Percentiles rank a stretch among this genome's conserved stretches.
Conservation (phyloP, 2,113 vertebrate genomes). For the Xenopus borealis region DNA sequence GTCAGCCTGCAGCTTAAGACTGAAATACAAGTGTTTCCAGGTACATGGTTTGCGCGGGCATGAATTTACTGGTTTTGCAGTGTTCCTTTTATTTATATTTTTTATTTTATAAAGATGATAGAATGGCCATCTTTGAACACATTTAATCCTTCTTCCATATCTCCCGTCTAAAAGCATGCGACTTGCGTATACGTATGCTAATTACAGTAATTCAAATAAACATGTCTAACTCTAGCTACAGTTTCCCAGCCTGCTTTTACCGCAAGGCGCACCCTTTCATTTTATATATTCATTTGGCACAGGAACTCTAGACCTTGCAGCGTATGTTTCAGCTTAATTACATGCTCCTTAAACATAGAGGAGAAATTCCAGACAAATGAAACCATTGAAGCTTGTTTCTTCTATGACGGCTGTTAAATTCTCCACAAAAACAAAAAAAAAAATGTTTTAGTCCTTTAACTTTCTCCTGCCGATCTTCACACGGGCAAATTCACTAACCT, state of each 20-base stretch:
- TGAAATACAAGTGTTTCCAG: conserved; percentile 10
- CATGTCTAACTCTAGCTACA: not conserved
- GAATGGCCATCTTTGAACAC: not conserved
- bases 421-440: too few species aligned
- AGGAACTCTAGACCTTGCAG: not conserved
- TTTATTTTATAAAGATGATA: too few species aligned
- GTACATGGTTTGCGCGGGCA: not conserved
- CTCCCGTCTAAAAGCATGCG: not conserved
- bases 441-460: too few species aligned
- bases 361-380: not conserved
- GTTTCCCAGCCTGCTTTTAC: not conserved
- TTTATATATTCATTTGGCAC: not conserved
- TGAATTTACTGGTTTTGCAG: too few species aligned
- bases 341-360: too few species aligned
- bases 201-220: conserved; percentile 31
- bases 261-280: not conserved
- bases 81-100: too few species aligned
- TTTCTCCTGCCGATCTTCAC: too few species aligned
- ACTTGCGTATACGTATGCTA: not conserved
- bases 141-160: not conserved
- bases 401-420: too few species aligned
- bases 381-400: too few species aligned
- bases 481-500: too few species aligned
- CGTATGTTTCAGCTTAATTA: not conserved
- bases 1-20: conserved; percentile 39